Conservation (phyloP, 2,113 vertebrate genomes). For the Eurystomus gularis region DNA sequence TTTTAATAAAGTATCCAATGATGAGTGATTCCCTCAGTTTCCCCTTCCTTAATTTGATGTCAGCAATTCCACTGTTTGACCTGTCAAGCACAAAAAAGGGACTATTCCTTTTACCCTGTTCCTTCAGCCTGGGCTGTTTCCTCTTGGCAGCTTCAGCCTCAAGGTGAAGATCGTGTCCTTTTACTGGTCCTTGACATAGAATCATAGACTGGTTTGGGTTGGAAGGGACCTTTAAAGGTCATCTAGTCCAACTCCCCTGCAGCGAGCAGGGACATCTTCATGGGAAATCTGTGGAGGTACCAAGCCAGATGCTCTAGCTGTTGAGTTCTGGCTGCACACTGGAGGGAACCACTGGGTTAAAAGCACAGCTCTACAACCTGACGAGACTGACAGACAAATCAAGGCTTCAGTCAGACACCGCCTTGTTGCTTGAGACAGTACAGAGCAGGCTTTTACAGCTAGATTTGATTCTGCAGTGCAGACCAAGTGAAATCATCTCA, state of each 20-base stretch:
- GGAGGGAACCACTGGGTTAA: neutral
- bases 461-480: neutral
- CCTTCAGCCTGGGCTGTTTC: neutral
- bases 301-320: neutral
- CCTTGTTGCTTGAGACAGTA: neutral
- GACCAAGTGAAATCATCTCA: neutral
- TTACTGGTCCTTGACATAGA: neutral
- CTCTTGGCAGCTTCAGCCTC: neutral
- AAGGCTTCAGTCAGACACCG: neutral
- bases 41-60: neutral
- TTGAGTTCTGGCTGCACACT: neutral
- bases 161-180: neutral
- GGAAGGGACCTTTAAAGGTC: too few relatives aligned
- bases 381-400: neutral
- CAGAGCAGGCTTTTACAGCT: neutral
- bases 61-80: neutral
- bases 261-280: neutral
- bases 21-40: neutral
- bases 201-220: too few relatives aligned
- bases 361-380: neutral
- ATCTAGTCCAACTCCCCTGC: too few relatives aligned
- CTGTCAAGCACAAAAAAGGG: neutral
- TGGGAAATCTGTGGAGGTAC: neutral
- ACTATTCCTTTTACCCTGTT: neutral
- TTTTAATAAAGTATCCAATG: neutral